Evolutionary conservation across 2,797 vertebrate species (phyloP), one percentile per base, ranked within the genome.

Genomic region (Cephalopachus bancanus): DNA sequence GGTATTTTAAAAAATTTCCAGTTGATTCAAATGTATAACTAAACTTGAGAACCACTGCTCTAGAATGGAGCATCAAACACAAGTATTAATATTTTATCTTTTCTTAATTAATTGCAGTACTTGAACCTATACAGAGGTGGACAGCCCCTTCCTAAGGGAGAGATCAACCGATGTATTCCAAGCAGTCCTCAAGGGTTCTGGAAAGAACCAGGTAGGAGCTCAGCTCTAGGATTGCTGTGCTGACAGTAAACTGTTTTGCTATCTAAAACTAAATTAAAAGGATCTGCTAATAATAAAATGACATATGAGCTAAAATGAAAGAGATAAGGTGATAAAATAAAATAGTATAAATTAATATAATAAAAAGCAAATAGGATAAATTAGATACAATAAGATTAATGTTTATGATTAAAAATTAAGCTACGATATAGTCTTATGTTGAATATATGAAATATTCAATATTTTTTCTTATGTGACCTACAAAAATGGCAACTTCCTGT

Each of bases 201-300:
- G 37, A 57, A 64, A 80, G 67, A 86, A 14, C n/a, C 0, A 0
- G 55, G 24, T 17, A 59, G 67, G 49, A 85, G 81, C 11, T 74
- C 1, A 24, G 10, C 51, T 93, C 49, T 89, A 65, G 37, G 49
- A 28, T 44, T 89, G 11, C 49, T 60, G 22, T 64, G 81, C 4
- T 60, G 49, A 84, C 15, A 67, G n/a, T 72, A 81, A 72, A 51
- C 78, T 33, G 30, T 6, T 16, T 91, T 76, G n/a, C 81, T 53
- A 78, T 22, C 75, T 55, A 72, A 81, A 88, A 49, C 30, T 28
- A 89, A 49, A 30, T 93, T 89, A 44, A 64, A 81, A 97, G 49
- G 28, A 76, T 37, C 60, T 44, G 37, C 72, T 79, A 84, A 91
- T 80, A 91, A 81, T 33, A 51, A 84, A 75, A 64, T 93, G 83